Evolutionary conservation across 1,140 invertebrate genomes (phyloP).

Genomic region (Eulimnadia texana): DNA sequence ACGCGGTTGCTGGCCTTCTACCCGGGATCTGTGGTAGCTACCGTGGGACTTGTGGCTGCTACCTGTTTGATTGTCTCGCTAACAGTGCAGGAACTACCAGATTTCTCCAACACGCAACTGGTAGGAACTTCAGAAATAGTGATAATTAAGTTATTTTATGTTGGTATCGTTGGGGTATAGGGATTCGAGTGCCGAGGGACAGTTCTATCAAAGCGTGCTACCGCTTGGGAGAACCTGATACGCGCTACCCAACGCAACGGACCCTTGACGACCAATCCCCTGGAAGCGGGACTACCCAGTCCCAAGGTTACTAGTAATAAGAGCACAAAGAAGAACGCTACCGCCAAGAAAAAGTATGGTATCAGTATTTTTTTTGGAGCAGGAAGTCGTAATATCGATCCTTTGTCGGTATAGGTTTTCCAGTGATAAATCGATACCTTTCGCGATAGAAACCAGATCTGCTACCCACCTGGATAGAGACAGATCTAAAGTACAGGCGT

Average conservation of each 20-base stretch:
- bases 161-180: slow-evolving; percentile 30
- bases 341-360: not conserved
- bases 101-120: slow-evolving; percentile 61
- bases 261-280: slow-evolving; percentile 52
- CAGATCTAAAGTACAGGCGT: not conserved
- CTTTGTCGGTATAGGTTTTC: too few relatives aligned
- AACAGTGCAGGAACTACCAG: slow-evolving; percentile 47
- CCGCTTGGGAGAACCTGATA: slow-evolving; percentile 67
- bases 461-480: not conserved
- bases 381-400: too few relatives aligned
- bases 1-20: slow-evolving; percentile 52
- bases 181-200: slow-evolving; percentile 86
- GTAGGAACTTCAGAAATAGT: slow-evolving; percentile 29
- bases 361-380: too few relatives aligned
- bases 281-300: slow-evolving; percentile 4
- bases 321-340: not conserved
- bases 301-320: not conserved
- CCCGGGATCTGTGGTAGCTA: slow-evolving; percentile 51
- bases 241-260: slow-evolving; percentile 52
- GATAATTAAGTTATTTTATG: not conserved
- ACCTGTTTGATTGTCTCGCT: slow-evolving; percentile 55
- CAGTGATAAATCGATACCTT: not conserved
- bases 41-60: slow-evolving; percentile 47
- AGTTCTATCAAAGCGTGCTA: slow-evolving; percentile 52
- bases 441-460: not conserved